These are phyloP conservation scores for Onthophagus sagittarius DNA, from an alignment of 2,888 invertebrate species.

Conservation along the genomic window DNA sequence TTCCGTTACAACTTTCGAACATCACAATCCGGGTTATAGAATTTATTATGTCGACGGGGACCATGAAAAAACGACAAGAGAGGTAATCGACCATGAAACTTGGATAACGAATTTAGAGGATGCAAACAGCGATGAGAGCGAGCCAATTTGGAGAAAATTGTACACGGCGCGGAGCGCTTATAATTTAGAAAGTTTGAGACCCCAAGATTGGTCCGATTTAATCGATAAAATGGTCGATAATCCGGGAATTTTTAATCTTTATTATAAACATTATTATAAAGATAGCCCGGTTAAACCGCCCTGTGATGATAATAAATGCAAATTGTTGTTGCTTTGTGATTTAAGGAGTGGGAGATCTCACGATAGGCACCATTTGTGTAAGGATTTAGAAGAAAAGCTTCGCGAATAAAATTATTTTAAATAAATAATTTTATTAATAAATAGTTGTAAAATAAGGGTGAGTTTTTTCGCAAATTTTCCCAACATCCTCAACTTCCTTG, in stretches of 20 bases:
- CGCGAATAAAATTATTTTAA: conserved; percentile 12
- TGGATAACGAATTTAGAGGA: conserved; percentile 92
- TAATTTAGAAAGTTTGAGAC: conserved; percentile 75
- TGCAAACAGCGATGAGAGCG: conserved; percentile 70
- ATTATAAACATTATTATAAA: conserved; percentile 78
- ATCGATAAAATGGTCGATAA: conserved; percentile 82
- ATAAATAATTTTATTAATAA: conserved; percentile 22
- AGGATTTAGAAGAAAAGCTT: conserved; percentile 64
- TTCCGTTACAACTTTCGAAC: conserved; percentile 88
- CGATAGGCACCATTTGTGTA: conserved; percentile 74
- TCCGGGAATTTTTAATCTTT: conserved; percentile 70
- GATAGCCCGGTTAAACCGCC: conserved; percentile 75
- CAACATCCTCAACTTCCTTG: conserved; percentile 57
- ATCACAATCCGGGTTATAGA: conserved; percentile 90
- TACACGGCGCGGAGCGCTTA: conserved; percentile 81
- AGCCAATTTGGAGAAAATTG: conserved; percentile 78
- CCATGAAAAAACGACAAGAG: conserved; percentile 72
- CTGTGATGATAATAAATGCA: conserved; percentile 74
- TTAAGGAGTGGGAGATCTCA: conserved; percentile 82
- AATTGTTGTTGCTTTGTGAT: conserved; percentile 79
- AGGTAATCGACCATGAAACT: conserved; percentile 91
- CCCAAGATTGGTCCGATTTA: conserved; percentile 86
- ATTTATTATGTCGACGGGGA: conserved; percentile 95
- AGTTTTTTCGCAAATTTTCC: conserved; percentile 60
- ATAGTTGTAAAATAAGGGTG: conserved; percentile 46